Conservation (phyloP, 1,140 invertebrate species). For the Alviniconcha marisindica region DNA sequence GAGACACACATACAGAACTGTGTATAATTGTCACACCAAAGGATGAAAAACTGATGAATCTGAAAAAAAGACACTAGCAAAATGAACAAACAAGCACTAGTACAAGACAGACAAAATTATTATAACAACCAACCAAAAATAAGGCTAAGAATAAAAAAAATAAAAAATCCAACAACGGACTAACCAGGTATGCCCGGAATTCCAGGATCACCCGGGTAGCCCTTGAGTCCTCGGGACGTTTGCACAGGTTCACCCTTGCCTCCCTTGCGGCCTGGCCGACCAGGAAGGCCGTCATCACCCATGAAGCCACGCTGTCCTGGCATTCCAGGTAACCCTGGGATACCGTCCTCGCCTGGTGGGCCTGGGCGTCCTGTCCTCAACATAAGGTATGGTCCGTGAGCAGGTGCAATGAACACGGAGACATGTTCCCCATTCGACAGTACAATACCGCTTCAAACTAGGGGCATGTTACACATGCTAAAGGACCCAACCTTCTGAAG, state of each 20-base stretch:
- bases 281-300: constrained; percentile 48
- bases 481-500: too few species aligned
- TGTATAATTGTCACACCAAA: too few species aligned
- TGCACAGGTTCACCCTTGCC: constrained; percentile 39
- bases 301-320: constrained; percentile 47
- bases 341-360: constrained; percentile 34
- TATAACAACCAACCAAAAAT: background rate
- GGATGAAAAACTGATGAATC: too few species aligned
- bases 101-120: background rate
- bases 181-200: constrained; percentile 54
- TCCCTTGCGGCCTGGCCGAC: constrained; percentile 44
- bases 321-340: constrained; percentile 41
- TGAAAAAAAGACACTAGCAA: too few species aligned
- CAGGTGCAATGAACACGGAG: too few species aligned
- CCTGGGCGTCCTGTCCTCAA: constrained; percentile 34
- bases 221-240: constrained; percentile 25
- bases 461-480: too few species aligned
- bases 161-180: too few species aligned
- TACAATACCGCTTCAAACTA: too few species aligned
- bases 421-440: too few species aligned
- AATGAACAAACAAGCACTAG: background rate
- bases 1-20: background rate
- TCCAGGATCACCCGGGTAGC: constrained; percentile 71
- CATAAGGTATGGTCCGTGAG: too few species aligned
- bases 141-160: background rate